Evolutionary conservation across 2,113 vertebrate species (phyloP), one percentile per base, ranked within the genome.

Genomic region (Meles meles): DNA sequence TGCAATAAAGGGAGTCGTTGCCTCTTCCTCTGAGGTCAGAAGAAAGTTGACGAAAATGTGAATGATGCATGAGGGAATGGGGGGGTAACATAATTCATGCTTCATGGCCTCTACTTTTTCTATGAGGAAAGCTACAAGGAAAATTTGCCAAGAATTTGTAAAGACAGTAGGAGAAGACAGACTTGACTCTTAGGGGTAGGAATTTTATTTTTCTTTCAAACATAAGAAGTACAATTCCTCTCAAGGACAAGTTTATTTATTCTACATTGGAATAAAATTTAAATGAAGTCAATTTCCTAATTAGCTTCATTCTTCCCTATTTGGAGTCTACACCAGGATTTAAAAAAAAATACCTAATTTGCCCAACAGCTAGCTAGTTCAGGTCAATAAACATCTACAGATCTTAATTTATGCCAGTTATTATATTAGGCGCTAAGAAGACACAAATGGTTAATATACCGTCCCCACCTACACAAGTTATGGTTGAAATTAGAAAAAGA

Each of bases 191-290:
- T 47, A 39, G 49, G 23, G 76, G 69, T 77, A 91, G 34, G 49
- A 23, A 69, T 95, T 76, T 87, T 74, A 49, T 61, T 93, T 96
- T 82, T 81, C 44, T 71, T 81, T 47, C 31, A 96, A 84, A 84
- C 23, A 17, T 63, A 82, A 63, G 29, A 90, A 44, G 23, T 25
- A 90, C 57, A 25, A 44, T 94, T 84, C 11, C 12, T 88, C 15
- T 79, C 37, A 91, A 34, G 57, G 72, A 44, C 37, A 94, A 63
- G 5, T 83, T 83, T 39, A 57, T 85, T 90, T 52, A 52, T n/a
- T 81, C 49, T 65, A 84, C 17, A 42, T 13, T 84, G 44, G 55
- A 86, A 85, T 12, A 79, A 91, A 72, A 84, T 63, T 71, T 37
- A 88, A 87, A 57, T 42, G 63, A 90, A 72, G 63, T 42, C 27